Evolutionary conservation across 2,113 vertebrate species (phyloP).

Genomic region (Ptychochromis oligacanthus): DNA sequence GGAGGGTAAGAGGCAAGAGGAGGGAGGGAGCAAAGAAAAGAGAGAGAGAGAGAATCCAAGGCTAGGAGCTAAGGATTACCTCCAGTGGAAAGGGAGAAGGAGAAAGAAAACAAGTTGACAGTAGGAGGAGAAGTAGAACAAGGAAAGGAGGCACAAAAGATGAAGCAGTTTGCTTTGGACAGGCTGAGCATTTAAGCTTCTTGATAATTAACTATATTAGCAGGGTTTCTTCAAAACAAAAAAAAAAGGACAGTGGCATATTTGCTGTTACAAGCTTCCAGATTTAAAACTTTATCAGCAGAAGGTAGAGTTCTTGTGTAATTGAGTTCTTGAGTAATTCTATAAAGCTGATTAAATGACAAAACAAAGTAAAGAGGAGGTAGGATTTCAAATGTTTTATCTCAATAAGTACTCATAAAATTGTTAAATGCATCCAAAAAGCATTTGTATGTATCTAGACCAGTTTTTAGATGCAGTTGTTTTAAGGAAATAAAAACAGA

Average conservation of each 20-base stretch:
- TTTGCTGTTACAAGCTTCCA: neutral
- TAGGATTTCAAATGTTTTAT: neutral
- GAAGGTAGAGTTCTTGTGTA: too few species aligned
- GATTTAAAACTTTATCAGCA: neutral
- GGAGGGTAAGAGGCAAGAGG: neutral
- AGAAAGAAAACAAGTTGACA: constrained; percentile 1
- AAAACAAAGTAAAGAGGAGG: neutral
- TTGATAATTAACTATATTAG: neutral
- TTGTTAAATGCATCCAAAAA: neutral
- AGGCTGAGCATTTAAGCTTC: neutral
- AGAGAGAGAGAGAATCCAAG: neutral
- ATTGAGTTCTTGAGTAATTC: neutral
- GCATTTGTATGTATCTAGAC: neutral
- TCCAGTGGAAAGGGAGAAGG: constrained; percentile 35
- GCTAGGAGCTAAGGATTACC: constrained; percentile 33
- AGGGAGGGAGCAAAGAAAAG: neutral
- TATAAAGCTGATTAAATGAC: neutral
- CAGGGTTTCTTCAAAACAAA: neutral
- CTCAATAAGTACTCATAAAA: neutral
- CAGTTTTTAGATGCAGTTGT: neutral
- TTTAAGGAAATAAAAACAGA: constrained; percentile 40
- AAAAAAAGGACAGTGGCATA: neutral
- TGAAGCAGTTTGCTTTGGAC: neutral
- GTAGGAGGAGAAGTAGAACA: neutral
- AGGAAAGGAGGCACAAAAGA: neutral